phyloP scores from a whole-genome alignment of 1,140 invertebrate species.

The Pygmarrhopalites habei region DNA sequence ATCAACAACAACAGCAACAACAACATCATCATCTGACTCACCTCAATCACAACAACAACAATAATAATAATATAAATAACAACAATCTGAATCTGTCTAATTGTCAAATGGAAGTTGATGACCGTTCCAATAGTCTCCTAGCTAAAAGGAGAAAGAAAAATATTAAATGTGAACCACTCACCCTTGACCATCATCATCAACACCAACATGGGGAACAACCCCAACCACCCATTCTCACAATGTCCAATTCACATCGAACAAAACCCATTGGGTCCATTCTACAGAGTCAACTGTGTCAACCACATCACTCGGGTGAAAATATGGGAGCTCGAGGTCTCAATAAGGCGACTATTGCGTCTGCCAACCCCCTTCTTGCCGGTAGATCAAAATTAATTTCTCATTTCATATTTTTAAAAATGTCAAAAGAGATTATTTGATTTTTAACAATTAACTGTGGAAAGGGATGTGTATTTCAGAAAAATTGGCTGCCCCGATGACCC shows the following conservation, averaged over 20 bases:
- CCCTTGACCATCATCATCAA: neutral
- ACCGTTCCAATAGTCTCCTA: neutral
- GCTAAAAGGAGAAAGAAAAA: slow-evolving; percentile 6
- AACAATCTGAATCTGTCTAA: slow-evolving; percentile 12
- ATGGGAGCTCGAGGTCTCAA: slow-evolving; percentile 41
- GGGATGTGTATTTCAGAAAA: slow-evolving; percentile 23
- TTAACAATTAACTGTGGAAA: neutral
- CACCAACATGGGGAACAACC: neutral
- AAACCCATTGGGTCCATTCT: slow-evolving; percentile 25
- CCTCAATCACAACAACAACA: slow-evolving; percentile 12
- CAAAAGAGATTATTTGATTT: neutral
- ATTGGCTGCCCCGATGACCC: slow-evolving; percentile 34
- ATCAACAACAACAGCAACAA: slow-evolving; percentile 22
- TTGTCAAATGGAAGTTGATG: neutral
- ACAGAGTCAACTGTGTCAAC: slow-evolving; percentile 36
- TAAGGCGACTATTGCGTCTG: slow-evolving; percentile 68
- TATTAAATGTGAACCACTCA: slow-evolving; percentile 7
- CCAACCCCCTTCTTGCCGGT: slow-evolving; percentile 70
- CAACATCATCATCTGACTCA: slow-evolving; percentile 17
- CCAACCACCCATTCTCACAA: neutral
- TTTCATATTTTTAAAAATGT: neutral
- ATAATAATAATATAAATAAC: slow-evolving; percentile 11
- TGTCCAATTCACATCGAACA: neutral
- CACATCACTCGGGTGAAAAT: slow-evolving; percentile 26
- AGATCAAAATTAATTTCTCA: slow-evolving; percentile 19